Evolutionary conservation across 2,888 invertebrate genomes (phyloP).

Genomic region (Globia sparganii): DNA sequence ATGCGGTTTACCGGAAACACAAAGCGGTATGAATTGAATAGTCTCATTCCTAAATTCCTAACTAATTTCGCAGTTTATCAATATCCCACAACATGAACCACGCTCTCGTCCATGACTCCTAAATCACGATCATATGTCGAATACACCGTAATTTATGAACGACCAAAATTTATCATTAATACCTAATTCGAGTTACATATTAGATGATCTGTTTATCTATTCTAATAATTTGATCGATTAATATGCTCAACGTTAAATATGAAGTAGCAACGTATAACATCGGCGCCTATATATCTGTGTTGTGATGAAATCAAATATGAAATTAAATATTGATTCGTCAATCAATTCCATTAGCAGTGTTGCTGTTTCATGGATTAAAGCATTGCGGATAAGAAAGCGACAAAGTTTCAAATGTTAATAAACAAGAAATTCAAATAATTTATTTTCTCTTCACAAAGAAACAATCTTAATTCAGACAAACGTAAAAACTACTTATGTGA

Average conservation of each 20-base stretch:
- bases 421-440: background rate
- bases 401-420: background rate
- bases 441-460: background rate
- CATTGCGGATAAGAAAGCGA: slow-evolving; percentile 21
- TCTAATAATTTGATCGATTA: slow-evolving; percentile 36
- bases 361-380: background rate
- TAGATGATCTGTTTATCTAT: slow-evolving; percentile 39
- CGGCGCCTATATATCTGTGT: background rate
- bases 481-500: background rate
- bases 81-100: background rate
- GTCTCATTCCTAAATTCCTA: background rate
- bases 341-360: slow-evolving; percentile 33
- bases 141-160: slow-evolving; percentile 22
- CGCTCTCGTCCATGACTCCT: background rate
- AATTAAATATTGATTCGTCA: slow-evolving; percentile 46
- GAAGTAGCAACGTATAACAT: slow-evolving; percentile 4
- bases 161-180: slow-evolving; percentile 23
- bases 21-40: background rate
- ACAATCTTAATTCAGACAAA: background rate
- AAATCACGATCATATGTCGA: slow-evolving; percentile 23
- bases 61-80: background rate
- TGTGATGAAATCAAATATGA: slow-evolving; percentile 33
- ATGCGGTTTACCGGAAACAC: background rate
- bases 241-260: slow-evolving; percentile 16
- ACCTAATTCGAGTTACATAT: slow-evolving; percentile 34